Percentiles rank a stretch among this genome's conserved stretches.
Conservation (phyloP, 1,140 invertebrate genomes). For the Bombus vancouverensis region DNA sequence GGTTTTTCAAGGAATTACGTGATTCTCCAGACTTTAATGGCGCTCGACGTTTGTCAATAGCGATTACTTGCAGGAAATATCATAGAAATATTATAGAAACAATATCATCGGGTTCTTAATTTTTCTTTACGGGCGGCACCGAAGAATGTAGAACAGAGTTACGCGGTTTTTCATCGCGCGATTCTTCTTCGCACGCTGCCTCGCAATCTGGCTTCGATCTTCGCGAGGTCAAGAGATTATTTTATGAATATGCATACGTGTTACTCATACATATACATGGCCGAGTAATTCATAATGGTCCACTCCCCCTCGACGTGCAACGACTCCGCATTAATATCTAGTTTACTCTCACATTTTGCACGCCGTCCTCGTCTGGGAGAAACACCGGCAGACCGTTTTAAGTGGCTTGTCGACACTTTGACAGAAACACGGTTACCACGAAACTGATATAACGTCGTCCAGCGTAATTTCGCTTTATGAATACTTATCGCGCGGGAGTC, state of each 20-base stretch:
- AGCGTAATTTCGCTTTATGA: slow-evolving; percentile 67
- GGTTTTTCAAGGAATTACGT: slow-evolving; percentile 17
- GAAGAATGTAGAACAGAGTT: not conserved
- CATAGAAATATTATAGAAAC: no score
- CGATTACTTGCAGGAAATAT: not conserved
- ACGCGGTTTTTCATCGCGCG: slow-evolving; percentile 48
- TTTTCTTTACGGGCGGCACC: no score
- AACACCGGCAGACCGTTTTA: slow-evolving; percentile 46
- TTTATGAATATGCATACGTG: slow-evolving; percentile 68
- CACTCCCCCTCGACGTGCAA: slow-evolving; percentile 63
- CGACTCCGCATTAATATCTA: slow-evolving; percentile 69
- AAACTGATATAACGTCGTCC: slow-evolving; percentile 63
- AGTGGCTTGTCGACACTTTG: slow-evolving; percentile 69
- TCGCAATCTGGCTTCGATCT: slow-evolving; percentile 62
- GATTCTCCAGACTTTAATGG: no score
- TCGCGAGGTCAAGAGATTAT: slow-evolving; percentile 70
- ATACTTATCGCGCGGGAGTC: slow-evolving; percentile 64
- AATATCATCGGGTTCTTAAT: not conserved
- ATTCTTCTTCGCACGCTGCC: slow-evolving; percentile 43
- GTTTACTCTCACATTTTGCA: slow-evolving; percentile 65
- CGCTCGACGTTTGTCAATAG: not conserved
- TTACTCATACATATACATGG: slow-evolving; percentile 70
- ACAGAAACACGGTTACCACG: slow-evolving; percentile 69
- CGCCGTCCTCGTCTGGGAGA: slow-evolving; percentile 13
- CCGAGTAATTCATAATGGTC: slow-evolving; percentile 68